Evolutionary conservation across 2,888 invertebrate genomes (phyloP), one percentile per base, ranked within the genome.

Genomic region (Isoperla grammatica): DNA sequence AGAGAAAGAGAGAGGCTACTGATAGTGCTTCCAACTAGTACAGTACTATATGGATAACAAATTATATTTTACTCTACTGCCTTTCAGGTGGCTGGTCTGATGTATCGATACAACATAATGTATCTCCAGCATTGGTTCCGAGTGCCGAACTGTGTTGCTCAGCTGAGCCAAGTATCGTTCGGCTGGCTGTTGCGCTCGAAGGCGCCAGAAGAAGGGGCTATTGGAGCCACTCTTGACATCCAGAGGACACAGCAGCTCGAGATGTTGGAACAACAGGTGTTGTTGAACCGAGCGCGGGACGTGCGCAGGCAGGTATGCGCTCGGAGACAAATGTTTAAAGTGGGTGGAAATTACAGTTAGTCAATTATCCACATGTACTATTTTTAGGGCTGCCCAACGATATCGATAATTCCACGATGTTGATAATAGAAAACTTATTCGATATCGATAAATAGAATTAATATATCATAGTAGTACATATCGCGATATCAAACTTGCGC

Each of bases 221-320:
- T 77, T 69, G 79, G 79, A 13, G 79, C 79, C 9, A 79, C 79
- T 2, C 65, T 78, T 53, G 79, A 79, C 65, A 68, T 78, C 8
- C 79, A 79, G 68, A 69, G 78, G 17, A 74, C 75, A 61, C 77
- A 79, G 64, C 75, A 76, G 57, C 68, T 77, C 57, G 79, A 79
- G 61, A 65, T 72, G 48, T 67, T 77, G 63, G 79, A 79, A 66
- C 78, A 78, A 63, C 78, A 79, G 67, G 71, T 77, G 69, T 64
- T 72, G 50, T 61, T 72, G 29, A 67, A 68, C 23, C 65, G 72
- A 43, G 68, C 69, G 2, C 62, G 71, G 17, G 69, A 70, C 35
- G 57, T 64, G 29, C 64, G 67, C 23, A 56, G 66, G 48, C 65
- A 65, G 63, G 66, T 66, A 17, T 29, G 60, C 9, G 5, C 15